These are phyloP conservation scores for Amniataba percoides DNA, from an alignment of 2,797 vertebrate species.

Conservation along the genomic window DNA sequence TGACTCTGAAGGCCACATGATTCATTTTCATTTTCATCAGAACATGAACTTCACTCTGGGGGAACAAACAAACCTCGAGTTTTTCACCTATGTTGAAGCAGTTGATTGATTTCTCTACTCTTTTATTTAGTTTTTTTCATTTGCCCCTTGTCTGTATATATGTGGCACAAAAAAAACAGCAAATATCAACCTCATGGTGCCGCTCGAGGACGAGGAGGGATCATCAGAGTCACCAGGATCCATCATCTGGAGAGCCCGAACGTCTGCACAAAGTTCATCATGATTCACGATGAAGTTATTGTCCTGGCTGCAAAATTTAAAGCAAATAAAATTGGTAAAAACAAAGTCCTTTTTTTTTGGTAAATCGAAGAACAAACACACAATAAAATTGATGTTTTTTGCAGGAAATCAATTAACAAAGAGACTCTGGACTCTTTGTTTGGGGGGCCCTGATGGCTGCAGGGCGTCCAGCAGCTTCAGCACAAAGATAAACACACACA, in stretches of 20 bases:
- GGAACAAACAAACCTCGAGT: too few relatives aligned
- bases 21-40: too few relatives aligned
- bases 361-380: too few relatives aligned
- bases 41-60: too few relatives aligned
- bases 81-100: too few relatives aligned
- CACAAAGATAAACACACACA: neutral
- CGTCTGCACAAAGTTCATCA: neutral
- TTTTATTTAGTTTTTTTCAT: too few relatives aligned
- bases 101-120: too few relatives aligned
- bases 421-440: neutral
- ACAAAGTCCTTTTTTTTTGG: too few relatives aligned
- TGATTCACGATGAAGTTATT: too few relatives aligned
- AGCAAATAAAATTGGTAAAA: neutral
- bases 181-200: neutral
- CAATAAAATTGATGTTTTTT: neutral
- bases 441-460: slow-evolving; percentile 10
- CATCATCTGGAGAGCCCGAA: neutral
- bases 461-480: neutral
- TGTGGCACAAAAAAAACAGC: neutral
- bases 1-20: too few relatives aligned
- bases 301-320: neutral
- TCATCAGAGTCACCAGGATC: neutral
- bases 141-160: too few relatives aligned
- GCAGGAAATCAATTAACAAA: neutral
- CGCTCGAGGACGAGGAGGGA: neutral